Base-by-base conservation (phyloP, 1,140 invertebrate species). In the Lasioglossum albipes region DNA sequence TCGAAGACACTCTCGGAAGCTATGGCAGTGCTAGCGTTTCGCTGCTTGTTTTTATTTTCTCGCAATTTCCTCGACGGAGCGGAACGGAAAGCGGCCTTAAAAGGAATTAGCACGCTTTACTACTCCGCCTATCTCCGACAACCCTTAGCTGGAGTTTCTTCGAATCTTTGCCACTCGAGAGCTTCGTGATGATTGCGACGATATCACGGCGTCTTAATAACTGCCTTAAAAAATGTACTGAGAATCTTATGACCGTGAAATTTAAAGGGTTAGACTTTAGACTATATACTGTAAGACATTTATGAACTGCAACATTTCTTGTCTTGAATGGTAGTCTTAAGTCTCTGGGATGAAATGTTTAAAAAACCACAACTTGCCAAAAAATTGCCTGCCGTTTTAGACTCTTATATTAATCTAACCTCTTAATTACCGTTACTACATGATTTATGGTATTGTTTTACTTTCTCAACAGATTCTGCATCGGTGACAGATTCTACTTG, bases 401-500 rank as follows among this genome's bases (percentile, higher is more conserved):
- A 27, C 27, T 27, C 27, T 27, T 27, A 27, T 27, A 27, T 27
- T 27, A 27, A 27, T 27, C 27, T 27, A 27, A 27, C 1, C 27
- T 27, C 27, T 27, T 27, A 27, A 36, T 36, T 36, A 36, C 3
- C 36, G 5, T 36, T 36, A 36, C 36, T 36, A 5, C 5, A 36
- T 36, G 36, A 36, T 36, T 36, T 5, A 36, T 36, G 5, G 36
- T 36, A 36, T 36, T n/a, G 6, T 41, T 31, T 31, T 18, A 13
- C 42, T 77, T 10, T 86, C 18, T 88, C 94, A 93, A 2, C 94
- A 98, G 98, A 95, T 99, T 99, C 94, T 99, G 98, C 93, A 97
- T 99, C 7, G 98, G 98, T 6, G 98, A 99, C 91, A 95, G 97
- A 87, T 99, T 98, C 92, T 98, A 98, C 92, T 93, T 98, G 84